Conservation (phyloP, 1,140 invertebrate species). For the Rhagoletis pomonella region DNA sequence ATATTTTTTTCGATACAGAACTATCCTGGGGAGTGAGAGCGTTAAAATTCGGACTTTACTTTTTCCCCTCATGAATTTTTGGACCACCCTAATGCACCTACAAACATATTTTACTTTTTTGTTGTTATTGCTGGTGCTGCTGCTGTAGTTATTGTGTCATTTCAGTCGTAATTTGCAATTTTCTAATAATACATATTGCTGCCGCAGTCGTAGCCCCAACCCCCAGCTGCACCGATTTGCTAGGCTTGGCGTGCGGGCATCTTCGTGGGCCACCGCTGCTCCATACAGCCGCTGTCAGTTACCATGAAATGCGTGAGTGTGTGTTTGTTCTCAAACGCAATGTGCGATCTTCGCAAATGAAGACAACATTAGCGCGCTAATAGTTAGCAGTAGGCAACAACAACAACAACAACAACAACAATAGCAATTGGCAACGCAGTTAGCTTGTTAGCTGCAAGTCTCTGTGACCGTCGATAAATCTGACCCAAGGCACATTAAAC, state of each 20-base stretch:
- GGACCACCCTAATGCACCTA: too few relatives aligned
- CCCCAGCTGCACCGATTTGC: neutral
- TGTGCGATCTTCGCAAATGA: constrained; percentile 28
- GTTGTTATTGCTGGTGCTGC: too few relatives aligned
- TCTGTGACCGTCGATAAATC: constrained; percentile 36
- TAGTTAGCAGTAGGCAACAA: too few relatives aligned
- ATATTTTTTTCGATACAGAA: too few relatives aligned
- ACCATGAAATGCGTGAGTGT: constrained; percentile 8
- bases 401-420: constrained; percentile 55
- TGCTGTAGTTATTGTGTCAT: constrained; percentile 29
- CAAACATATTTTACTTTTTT: too few relatives aligned
- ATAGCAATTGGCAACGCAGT: constrained; percentile 63
- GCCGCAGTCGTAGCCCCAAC: too few relatives aligned
- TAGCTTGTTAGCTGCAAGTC: constrained; percentile 69
- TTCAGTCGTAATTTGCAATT: constrained; percentile 43
- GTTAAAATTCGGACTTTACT: too few relatives aligned
- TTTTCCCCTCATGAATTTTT: too few relatives aligned
- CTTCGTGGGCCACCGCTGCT: too few relatives aligned
- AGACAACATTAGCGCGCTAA: constrained; percentile 25
- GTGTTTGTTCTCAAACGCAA: neutral
- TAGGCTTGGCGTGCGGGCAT: neutral
- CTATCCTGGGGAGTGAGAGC: too few relatives aligned
- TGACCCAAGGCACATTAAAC: too few relatives aligned
- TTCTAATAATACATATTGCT: constrained; percentile 14
- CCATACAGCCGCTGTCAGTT: neutral